Evolutionary conservation across 2,113 vertebrate species (phyloP).

Genomic region (Ginglymostoma cirratum): DNA sequence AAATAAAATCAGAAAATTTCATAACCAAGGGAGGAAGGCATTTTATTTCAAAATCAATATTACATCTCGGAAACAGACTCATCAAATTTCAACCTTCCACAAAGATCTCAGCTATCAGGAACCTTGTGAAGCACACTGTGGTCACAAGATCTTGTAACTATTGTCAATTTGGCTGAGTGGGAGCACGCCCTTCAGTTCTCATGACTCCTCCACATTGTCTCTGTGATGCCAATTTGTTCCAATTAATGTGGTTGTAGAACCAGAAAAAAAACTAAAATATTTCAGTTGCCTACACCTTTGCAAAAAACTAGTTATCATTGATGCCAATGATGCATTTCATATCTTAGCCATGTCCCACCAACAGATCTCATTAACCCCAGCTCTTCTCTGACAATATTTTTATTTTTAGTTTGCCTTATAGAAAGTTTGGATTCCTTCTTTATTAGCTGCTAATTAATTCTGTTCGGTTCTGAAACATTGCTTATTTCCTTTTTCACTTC

Average conservation of each 20-base stretch:
- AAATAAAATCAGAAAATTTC: background rate
- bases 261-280: background rate
- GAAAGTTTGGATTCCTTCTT: background rate
- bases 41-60: background rate
- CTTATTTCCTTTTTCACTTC: conserved; percentile 11
- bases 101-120: background rate
- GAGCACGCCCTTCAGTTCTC: background rate
- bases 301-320: background rate
- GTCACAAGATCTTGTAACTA: background rate
- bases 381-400: background rate
- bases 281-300: background rate
- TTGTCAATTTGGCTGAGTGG: background rate
- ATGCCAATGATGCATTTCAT: background rate
- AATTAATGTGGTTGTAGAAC: too few relatives aligned
- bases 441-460: background rate
- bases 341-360: background rate
- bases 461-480: background rate
- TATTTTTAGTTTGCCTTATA: background rate
- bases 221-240: background rate
- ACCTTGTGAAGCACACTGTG: background rate
- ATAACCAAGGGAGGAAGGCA: background rate
- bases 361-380: background rate
- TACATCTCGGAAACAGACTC: background rate
- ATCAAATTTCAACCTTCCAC: background rate
- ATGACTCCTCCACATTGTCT: background rate